These are phyloP conservation scores for Thalassoma bifasciatum DNA, from an alignment of 2,113 vertebrate genomes.

Conservation along the genomic window DNA sequence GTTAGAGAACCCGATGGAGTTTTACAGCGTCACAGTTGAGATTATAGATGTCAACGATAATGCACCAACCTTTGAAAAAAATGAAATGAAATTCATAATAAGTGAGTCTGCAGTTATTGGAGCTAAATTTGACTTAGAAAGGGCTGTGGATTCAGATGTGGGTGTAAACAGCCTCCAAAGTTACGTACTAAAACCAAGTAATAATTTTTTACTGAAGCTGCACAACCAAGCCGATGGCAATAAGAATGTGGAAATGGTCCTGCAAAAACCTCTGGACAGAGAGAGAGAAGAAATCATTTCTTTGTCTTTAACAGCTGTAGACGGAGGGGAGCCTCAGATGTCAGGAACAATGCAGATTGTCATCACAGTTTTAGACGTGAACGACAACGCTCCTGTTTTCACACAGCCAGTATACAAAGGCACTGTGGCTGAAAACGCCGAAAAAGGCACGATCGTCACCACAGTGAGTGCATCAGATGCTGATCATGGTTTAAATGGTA, in stretches of 20 bases:
- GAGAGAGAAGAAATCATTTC: slow-evolving; percentile 36
- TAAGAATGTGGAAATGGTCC: slow-evolving; percentile 66
- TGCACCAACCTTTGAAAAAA: slow-evolving; percentile 71
- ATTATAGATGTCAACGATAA: slow-evolving; percentile 76
- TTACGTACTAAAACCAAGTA: slow-evolving; percentile 76
- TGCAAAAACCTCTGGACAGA: slow-evolving; percentile 68
- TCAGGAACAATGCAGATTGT: slow-evolving; percentile 59
- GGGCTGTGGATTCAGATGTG: slow-evolving; percentile 82
- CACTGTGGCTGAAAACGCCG: slow-evolving; percentile 71
- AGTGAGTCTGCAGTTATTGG: slow-evolving; percentile 69
- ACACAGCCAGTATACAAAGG: slow-evolving; percentile 68
- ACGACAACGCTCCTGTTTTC: slow-evolving; percentile 80
- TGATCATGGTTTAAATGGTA: slow-evolving; percentile 74
- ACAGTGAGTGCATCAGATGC: slow-evolving; percentile 74
- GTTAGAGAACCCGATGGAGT: slow-evolving; percentile 82
- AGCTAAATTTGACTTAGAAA: slow-evolving; percentile 79
- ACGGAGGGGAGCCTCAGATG: slow-evolving; percentile 62
- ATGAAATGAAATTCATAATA: slow-evolving; percentile 76
- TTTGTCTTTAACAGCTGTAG: slow-evolving; percentile 70
- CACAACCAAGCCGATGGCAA: slow-evolving; percentile 57
- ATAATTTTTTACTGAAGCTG: slow-evolving; percentile 74
- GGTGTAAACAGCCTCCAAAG: slow-evolving; percentile 80
- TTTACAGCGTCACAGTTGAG: slow-evolving; percentile 77
- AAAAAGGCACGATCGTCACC: slow-evolving; percentile 58
- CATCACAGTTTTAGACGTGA: slow-evolving; percentile 53